Evolutionary conservation across 2,113 vertebrate species (phyloP).

Genomic region (Clarias macrocephalus): DNA sequence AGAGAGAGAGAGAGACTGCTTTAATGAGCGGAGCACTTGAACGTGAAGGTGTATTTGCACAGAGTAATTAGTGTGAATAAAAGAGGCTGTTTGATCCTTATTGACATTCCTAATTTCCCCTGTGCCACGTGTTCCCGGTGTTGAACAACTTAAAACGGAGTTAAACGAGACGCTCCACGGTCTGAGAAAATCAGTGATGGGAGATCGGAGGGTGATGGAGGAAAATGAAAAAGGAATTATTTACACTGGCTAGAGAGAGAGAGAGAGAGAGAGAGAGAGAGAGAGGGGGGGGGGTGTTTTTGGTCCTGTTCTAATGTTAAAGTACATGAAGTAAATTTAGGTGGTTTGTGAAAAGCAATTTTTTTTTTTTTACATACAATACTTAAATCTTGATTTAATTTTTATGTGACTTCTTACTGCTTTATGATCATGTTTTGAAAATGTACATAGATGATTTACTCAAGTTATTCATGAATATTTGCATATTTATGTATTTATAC

Average conservation of each 20-base stretch:
- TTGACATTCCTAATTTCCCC: conserved; percentile 57
- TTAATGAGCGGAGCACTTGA: conserved; percentile 48
- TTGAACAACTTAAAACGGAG: conserved; percentile 50
- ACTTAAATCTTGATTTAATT: neutral
- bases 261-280: conserved; percentile 39
- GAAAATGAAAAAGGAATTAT: conserved; percentile 30
- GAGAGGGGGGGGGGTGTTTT: conserved; percentile 29
- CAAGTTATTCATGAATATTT: neutral
- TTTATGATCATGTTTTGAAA: neutral
- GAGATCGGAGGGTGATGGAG: conserved; percentile 31
- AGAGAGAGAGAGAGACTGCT: conserved; percentile 30
- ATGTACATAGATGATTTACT: neutral
- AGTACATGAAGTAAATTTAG: neutral
- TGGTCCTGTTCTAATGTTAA: neutral
- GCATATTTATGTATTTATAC: neutral
- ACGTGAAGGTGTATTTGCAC: conserved; percentile 54
- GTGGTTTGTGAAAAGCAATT: neutral
- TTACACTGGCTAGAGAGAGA: conserved; percentile 25
- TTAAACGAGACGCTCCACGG: conserved; percentile 49
- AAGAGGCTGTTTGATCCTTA: conserved; percentile 56
- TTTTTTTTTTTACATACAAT: neutral
- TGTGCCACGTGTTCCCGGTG: conserved; percentile 41
- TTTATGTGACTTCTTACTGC: neutral
- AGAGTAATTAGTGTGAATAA: conserved; percentile 57
- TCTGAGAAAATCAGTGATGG: conserved; percentile 42